These are phyloP conservation scores for Hydrozoanthus tunicans DNA, from an alignment of 64 coral and sea anemone species.

Conservation along the genomic window DNA sequence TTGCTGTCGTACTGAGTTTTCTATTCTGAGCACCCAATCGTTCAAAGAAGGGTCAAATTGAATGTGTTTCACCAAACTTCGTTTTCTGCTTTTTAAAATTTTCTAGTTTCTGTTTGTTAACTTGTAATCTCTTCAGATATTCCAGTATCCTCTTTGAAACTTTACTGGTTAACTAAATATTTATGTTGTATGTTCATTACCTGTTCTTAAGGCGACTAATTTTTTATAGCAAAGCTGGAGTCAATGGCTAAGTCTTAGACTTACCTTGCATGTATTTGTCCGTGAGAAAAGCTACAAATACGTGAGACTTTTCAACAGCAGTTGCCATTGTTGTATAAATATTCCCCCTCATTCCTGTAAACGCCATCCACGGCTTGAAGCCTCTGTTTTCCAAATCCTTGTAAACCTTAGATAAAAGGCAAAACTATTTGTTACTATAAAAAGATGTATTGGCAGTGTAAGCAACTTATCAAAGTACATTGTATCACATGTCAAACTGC, in stretches of 20 bases:
- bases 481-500: too few species aligned
- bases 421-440: background rate
- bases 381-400: slow-evolving; percentile 36
- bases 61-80: too few species aligned
- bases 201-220: background rate
- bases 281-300: slow-evolving; percentile 51
- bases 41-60: too few species aligned
- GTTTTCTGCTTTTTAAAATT: too few species aligned
- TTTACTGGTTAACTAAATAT: too few species aligned
- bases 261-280: slow-evolving; percentile 48
- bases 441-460: background rate
- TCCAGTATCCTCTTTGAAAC: too few species aligned
- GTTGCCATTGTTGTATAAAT: slow-evolving; percentile 47
- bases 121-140: too few species aligned
- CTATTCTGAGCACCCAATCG: too few species aligned
- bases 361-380: slow-evolving; percentile 35
- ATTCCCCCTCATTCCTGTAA: slow-evolving; percentile 48
- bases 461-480: background rate
- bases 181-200: too few species aligned
- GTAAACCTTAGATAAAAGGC: slow-evolving; percentile 29
- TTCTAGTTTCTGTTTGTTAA: too few species aligned
- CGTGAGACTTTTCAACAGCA: slow-evolving; percentile 36
- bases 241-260: too few species aligned
- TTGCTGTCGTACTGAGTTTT: too few species aligned
- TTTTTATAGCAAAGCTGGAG: background rate